Evolutionary conservation across 2,113 vertebrate genomes (phyloP), one percentile per base, ranked within the genome.

Genomic region (Pluvialis apricaria): DNA sequence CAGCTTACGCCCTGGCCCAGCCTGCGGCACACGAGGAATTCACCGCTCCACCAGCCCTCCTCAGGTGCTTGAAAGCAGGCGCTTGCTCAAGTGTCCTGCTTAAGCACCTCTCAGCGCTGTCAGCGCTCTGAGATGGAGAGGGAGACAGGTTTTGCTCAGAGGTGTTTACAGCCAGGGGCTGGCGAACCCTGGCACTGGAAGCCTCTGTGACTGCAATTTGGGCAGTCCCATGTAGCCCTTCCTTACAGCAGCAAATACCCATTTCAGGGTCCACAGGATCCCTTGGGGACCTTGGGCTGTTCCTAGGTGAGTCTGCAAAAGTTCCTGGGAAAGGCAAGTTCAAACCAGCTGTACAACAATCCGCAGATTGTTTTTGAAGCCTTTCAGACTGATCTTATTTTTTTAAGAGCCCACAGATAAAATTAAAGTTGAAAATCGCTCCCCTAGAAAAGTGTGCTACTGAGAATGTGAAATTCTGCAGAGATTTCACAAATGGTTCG

Each of bases 401-500:
- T 66, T 70, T 65, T 47, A 76, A 55, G 24, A 88, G 17, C 31
- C 28, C 49, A 70, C 45, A 66, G 82, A 69, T 84, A 71, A 94
- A 92, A 94, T 78, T 70, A 44, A 84, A 85, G 66, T 71, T 85
- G 78, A 87, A 92, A 90, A 72, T 85, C 54, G 40, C 40, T 82
- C 55, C 70, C 25, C 31, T 85, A 80, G 62, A 88, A 69, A 96
- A 90, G 49, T 38, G 14, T 57, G 78, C 71, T 90, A 61, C 81
- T 29, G 40, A 77, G 75, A 82, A 85, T 25, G 68, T 70, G 90
- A 81, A 94, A 85, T 65, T 96, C 78, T 82, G 82, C 78, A 61
- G 84, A 84, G 84, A 72, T 90, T 94, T 90, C 78, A 92, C 70
- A 88, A 96, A 93, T 58, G 84, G 84, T 80, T 96, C 78, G 38